Base-by-base conservation (phyloP, 2,888 invertebrate species). In the Amblyjoppa proteus region DNA sequence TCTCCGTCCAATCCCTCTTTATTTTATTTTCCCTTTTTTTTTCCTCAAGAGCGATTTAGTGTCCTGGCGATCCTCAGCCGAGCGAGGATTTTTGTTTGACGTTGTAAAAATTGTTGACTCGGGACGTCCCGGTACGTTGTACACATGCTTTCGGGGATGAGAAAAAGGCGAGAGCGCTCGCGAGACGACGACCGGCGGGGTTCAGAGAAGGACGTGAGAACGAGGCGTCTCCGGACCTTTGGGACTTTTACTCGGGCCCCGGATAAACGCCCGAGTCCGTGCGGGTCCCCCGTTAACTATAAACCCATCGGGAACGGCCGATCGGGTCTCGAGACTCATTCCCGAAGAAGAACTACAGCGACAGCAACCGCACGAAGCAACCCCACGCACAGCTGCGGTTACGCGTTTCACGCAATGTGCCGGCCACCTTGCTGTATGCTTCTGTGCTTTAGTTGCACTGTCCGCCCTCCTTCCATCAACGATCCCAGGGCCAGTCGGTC, bases 321-420 rank as follows among this genome's bases (percentile, higher is more conserved):
- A 74, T 74, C 73, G 73, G 58, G 20, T 20, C 56, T 56, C 73
- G 41, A 74, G 45, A 20, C 53, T 53, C 71, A 73, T 71, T 53
- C 71, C 28, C 31, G 80, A 80, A n/a, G 79, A 70, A 25, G 66
- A 66, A 76, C 64, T 66, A 66, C 76, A 53, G 66, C 34, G 34
- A 66, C 34, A 20, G 38, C 66, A 77, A 66, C 49, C 75, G 61
- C 81, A 70, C 71, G 69, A 64, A 79, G 45, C 69, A 84, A 73
- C 91, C 79, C 85, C 87, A 93, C 91, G 92, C 92, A 92, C 92
- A 92, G 92, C 92, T 93, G 93, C 91, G 93, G 93, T 93, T 93
- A 91, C 91, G 92, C 91, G 90, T 93, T 93, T 92, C 93, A 92
- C 91, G 93, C 92, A 91, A 93, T 91, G 90, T 90, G 90, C 89